Conservation (phyloP, 2,113 vertebrate genomes). For the Rhynchomys soricoides region DNA sequence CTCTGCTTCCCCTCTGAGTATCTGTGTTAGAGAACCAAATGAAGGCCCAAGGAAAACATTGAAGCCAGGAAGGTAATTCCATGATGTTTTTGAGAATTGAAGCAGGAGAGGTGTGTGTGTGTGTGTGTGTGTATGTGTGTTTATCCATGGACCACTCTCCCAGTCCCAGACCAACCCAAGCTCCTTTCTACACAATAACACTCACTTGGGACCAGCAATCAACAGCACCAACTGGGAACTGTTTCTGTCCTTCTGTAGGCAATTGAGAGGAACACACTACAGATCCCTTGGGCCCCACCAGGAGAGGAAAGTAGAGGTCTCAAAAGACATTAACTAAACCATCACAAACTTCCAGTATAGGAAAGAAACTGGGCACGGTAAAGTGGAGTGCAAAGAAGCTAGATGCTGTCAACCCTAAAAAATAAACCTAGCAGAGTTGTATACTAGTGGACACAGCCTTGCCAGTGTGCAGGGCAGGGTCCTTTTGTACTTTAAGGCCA, state of each 20-base stretch:
- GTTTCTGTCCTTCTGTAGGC: constrained; percentile 93
- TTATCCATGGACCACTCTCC: constrained; percentile 84
- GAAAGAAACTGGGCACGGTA: constrained; percentile 84
- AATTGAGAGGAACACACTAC: constrained; percentile 92
- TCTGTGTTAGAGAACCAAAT: constrained; percentile 63
- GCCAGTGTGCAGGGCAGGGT: constrained; percentile 70
- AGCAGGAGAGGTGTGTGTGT: background rate
- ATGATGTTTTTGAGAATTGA: constrained; percentile 71
- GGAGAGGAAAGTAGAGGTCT: constrained; percentile 66
- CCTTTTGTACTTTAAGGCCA: background rate
- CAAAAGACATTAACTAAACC: constrained; percentile 89
- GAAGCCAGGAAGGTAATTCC: constrained; percentile 70
- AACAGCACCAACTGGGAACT: constrained; percentile 85
- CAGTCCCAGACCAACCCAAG: background rate
- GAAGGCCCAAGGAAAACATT: constrained; percentile 75
- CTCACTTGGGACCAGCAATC: constrained; percentile 89
- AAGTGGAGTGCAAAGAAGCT: constrained; percentile 92
- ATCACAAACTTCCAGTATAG: constrained; percentile 88
- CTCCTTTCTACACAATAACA: constrained; percentile 82
- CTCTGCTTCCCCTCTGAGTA: constrained; percentile 68
- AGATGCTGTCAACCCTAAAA: constrained; percentile 89
- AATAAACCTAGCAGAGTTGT: constrained; percentile 79
- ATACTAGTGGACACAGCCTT: constrained; percentile 55
- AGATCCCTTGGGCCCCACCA: constrained; percentile 84
- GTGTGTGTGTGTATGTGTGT: background rate